Evolutionary conservation across 2,888 invertebrate species (phyloP).

Genomic region (Shargacucullia verbasci): DNA sequence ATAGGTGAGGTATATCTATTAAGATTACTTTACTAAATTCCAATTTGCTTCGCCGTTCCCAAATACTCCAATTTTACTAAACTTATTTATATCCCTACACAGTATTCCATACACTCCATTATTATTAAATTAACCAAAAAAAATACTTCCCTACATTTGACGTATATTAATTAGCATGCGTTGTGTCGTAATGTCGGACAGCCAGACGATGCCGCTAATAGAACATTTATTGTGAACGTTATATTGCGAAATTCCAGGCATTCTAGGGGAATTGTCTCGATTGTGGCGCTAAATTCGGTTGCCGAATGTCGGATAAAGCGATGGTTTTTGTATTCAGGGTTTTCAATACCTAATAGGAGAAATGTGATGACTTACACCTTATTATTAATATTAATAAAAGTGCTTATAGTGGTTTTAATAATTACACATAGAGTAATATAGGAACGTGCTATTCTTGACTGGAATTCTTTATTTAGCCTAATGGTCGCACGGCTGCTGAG

Average conservation of each 20-base stretch:
- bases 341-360: slow-evolving; percentile 12
- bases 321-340: slow-evolving; percentile 31
- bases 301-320: slow-evolving; percentile 42
- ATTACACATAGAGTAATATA: too few relatives aligned
- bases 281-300: slow-evolving; percentile 52
- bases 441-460: too few relatives aligned
- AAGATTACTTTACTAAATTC: too few relatives aligned
- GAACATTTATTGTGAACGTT: slow-evolving; percentile 68
- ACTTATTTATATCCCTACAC: too few relatives aligned
- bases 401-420: too few relatives aligned
- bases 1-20: too few relatives aligned
- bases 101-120: slow-evolving; percentile 16
- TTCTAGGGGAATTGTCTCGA: slow-evolving; percentile 60
- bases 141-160: slow-evolving; percentile 36
- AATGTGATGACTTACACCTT: too few relatives aligned
- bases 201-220: slow-evolving; percentile 48
- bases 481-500: too few relatives aligned
- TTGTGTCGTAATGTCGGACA: slow-evolving; percentile 14
- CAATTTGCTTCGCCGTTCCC: too few relatives aligned
- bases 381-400: too few relatives aligned
- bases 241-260: slow-evolving; percentile 66
- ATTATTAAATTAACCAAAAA: slow-evolving; percentile 37
- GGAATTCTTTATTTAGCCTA: too few relatives aligned
- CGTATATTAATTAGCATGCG: slow-evolving; percentile 53
- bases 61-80: too few relatives aligned